Evolutionary conservation across 2,888 invertebrate genomes (phyloP), one percentile per base, ranked within the genome.

Genomic region (Cantharis rufa): DNA sequence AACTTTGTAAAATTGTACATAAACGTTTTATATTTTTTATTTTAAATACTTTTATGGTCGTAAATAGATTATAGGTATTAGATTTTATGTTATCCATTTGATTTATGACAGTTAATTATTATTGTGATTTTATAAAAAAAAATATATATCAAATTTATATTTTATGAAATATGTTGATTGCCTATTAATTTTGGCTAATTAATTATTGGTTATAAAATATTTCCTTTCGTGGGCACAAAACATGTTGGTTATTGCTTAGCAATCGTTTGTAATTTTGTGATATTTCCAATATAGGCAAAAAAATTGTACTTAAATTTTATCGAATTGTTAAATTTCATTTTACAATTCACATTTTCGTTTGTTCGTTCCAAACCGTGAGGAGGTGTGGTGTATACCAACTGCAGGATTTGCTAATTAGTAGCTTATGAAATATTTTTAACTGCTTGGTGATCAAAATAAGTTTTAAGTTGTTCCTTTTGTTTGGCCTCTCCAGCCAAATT

Each of bases 1-100:
- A 66, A 66, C 18, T 66, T 66, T 66, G 64, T 66, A 78, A 74
- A 73, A 75, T 77, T 83, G 80, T 82, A 81, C 64, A 79, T 80
- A 78, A 76, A 70, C 73, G 75, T 72, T 77, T 73, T 72, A 62
- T 61, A 75, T 80, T 77, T 69, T 72, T 69, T 75, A 62, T 71
- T 69, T 73, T 24, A 66, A 66, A 66, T 21, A 66, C n/a, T 66
- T 66, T 66, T 66, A 66, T 24, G 18, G 10, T 21, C 21, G 24
- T 66, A 66, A 48, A 18, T 66, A 66, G 24, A 66, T 18, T 13
- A 63, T 63, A 63, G 24, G 18, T 5, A 18, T 21, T 66, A 66
- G 64, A 10, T 66, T 21, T 21, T 66, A 66, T 66, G 64, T 66
- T 66, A 66, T 21, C n/a, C 21, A 66, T 66, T 66, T 66, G 13